Evolutionary conservation across 2,888 invertebrate genomes (phyloP), one percentile per base, ranked within the genome.

Genomic region (Vandiemenella viatica): DNA sequence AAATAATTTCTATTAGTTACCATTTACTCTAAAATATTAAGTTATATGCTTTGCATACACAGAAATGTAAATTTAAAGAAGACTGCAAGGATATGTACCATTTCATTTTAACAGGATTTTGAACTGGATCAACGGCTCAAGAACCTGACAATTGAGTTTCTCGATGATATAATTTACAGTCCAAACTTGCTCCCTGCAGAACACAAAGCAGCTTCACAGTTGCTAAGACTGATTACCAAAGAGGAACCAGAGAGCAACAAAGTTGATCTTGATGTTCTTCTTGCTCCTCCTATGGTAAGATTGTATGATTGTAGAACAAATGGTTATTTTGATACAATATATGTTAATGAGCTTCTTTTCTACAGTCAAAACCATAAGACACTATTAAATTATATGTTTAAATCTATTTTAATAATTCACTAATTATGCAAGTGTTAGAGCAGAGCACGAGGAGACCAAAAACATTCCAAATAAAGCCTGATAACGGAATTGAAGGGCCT

Each of bases 151-250:
- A 83, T 86, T 61, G 84, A 87, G 61, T 88, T 91, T 63, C 71
- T 92, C 45, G 89, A 90, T 58, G 90, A 91, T 61, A 86, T 91
- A 56, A 81, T 87, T 46, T 80, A 80, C 60, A 82, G 80, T 57
- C 88, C 89, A 1, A 86, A 83, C 55, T 67, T 91, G 43, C 69
- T 90, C 44, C 88, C 89, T 0, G 84, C 88, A 0, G 91, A 92
- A 62, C 88, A 90, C 62, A 88, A 90, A 63, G 86, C 88, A 1
- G 91, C 90, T 0, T 79, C 82, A 0, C 88, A 89, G 59, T 70
- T 92, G 42, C 68, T 89, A 22, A 73, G 84, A 37, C 70, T 90
- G 46, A 71, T 90, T 38, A 84, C 83, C 53, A 79, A 85, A 51
- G 81, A 86, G 23, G 85, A 88, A 55, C 65, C 73, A 4, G 75